These are phyloP conservation scores for Thecophora atra DNA, from an alignment of 2,888 invertebrate species.

Conservation along the genomic window DNA sequence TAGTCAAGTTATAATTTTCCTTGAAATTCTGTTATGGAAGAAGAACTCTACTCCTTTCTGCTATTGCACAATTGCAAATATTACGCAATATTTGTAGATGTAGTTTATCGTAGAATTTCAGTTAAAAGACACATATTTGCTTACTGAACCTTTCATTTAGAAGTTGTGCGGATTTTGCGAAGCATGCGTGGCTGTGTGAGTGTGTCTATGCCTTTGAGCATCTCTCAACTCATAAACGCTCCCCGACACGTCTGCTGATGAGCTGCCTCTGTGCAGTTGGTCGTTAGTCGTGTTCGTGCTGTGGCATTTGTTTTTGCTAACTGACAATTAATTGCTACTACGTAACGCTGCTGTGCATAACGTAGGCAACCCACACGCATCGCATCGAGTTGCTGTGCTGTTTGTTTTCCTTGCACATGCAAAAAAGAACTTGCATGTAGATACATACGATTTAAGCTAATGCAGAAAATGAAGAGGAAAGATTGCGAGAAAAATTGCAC, in stretches of 20 bases:
- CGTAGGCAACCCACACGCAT: too few species aligned
- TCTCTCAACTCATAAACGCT: not conserved
- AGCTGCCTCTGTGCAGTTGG: not conserved
- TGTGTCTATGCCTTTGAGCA: not conserved
- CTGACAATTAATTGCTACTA: conserved; percentile 18
- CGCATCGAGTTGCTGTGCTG: too few species aligned
- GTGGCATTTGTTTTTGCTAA: conserved; percentile 3
- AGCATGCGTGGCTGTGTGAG: not conserved
- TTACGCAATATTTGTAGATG: too few species aligned
- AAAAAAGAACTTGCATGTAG: too few species aligned
- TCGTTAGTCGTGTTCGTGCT: not conserved
- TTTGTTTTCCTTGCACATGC: too few species aligned
- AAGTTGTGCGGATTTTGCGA: not conserved
- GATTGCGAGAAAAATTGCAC: too few species aligned
- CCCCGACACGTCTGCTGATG: not conserved
- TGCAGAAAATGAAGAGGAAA: too few species aligned
- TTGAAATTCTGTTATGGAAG: too few species aligned
- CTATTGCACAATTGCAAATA: too few species aligned
- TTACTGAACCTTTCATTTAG: conserved; percentile 1
- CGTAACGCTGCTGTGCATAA: not conserved
- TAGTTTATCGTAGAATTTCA: not conserved
- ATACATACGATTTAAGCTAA: too few species aligned
- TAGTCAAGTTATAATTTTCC: too few species aligned
- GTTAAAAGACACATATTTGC: not conserved
- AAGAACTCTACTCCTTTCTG: too few species aligned